A percentile compares a stretch with the other conserved stretches of the same genome.
Conservation (phyloP, 2,888 invertebrate genomes). For the Magallana nippona region DNA sequence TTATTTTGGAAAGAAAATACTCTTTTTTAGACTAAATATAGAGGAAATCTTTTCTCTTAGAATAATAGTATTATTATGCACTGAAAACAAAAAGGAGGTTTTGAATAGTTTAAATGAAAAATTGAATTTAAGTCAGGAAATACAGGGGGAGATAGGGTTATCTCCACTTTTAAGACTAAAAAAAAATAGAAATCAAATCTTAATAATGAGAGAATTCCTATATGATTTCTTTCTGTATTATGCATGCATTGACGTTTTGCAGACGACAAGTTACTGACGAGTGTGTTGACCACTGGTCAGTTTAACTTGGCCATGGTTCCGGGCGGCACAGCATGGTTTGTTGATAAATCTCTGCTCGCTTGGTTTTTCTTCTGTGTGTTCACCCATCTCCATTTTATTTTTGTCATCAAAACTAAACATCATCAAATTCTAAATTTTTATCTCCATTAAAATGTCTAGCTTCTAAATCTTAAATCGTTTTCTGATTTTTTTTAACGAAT, state of each 20-base stretch:
- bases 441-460: neutral
- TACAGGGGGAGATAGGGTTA: no score
- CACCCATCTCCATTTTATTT: neutral
- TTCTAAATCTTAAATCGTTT: no score
- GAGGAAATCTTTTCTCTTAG: no score
- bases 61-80: no score
- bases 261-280: conserved; percentile 50
- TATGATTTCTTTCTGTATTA: neutral
- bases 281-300: conserved; percentile 41
- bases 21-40: no score
- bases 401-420: neutral
- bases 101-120: no score
- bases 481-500: neutral
- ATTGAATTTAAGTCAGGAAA: no score
- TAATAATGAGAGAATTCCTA: no score
- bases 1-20: no score
- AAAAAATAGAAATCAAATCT: no score
- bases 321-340: conserved; percentile 42
- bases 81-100: no score
- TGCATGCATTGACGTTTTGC: conserved; percentile 43
- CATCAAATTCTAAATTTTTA: neutral
- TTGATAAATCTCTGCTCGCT: conserved; percentile 1
- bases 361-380: conserved; percentile 6
- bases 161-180: no score
- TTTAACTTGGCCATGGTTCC: conserved; percentile 35